Evolutionary conservation across 2,797 vertebrate genomes (phyloP).

Genomic region (Melanitta fusca): DNA sequence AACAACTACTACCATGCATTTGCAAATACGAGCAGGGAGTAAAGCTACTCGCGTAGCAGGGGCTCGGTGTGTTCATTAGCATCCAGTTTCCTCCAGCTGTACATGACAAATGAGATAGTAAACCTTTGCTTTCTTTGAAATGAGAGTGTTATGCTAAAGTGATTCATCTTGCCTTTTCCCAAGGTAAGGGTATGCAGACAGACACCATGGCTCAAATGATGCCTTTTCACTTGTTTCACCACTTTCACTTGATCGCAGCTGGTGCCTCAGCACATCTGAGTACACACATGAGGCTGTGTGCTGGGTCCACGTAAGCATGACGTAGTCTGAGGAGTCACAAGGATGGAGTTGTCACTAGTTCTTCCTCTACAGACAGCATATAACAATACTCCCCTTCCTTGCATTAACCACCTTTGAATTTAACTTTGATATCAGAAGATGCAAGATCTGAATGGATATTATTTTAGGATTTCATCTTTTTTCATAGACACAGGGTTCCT

Average conservation of each 20-base stretch:
- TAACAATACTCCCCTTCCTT: background rate
- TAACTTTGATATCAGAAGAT: background rate
- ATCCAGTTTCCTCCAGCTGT: background rate
- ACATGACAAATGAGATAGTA: background rate
- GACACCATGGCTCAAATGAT: too few species aligned
- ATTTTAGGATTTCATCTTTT: background rate
- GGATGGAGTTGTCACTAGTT: background rate
- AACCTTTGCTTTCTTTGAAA: background rate
- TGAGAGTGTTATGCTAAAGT: background rate
- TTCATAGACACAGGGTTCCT: background rate
- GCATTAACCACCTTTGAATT: background rate
- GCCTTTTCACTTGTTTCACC: accelerated
- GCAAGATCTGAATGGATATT: background rate
- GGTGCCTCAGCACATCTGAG: background rate
- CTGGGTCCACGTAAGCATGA: accelerated
- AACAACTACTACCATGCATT: background rate
- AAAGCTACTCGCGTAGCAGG: background rate
- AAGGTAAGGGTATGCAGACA: background rate
- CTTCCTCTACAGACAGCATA: background rate
- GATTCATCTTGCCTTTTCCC: background rate
- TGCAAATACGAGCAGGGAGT: background rate
- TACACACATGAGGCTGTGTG: accelerated
- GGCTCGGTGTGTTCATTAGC: accelerated
- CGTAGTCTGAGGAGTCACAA: background rate
- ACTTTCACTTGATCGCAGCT: background rate